phyloP scores from a whole-genome alignment of 2,797 vertebrate genomes.

The Erithacus rubecula region DNA sequence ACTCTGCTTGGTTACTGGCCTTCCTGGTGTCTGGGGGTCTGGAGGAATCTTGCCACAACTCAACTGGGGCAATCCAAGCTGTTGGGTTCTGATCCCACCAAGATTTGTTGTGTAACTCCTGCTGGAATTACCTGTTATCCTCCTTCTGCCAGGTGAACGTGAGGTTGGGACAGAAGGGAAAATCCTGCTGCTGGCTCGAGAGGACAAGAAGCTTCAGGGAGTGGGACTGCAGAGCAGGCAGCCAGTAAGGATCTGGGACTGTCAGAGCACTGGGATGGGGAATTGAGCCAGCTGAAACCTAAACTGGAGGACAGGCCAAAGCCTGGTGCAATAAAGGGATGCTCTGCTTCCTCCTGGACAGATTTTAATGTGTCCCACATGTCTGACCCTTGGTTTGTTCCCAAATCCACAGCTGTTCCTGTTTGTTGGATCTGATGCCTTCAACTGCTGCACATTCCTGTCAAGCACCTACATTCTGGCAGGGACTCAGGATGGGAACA shows the following conservation, averaged over 20 bases:
- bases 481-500: slow-evolving; percentile 79
- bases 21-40: background rate
- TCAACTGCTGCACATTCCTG: slow-evolving; percentile 81
- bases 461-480: slow-evolving; percentile 75
- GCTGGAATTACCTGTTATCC: background rate
- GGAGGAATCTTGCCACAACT: background rate
- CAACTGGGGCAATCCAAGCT: background rate
- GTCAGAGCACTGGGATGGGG: background rate
- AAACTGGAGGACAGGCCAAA: background rate
- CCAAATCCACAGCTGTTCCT: slow-evolving; percentile 72
- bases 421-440: slow-evolving; percentile 76
- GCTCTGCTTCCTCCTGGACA: background rate
- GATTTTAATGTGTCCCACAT: background rate
- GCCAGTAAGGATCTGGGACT: slow-evolving; percentile 57
- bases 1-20: background rate
- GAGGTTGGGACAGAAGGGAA: slow-evolving; percentile 80
- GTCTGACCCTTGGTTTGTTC: background rate
- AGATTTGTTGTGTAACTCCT: rapidly evolving
- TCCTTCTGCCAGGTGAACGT: slow-evolving; percentile 71
- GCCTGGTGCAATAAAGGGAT: background rate
- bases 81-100: background rate
- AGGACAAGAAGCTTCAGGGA: slow-evolving; percentile 79
- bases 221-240: slow-evolving; percentile 79
- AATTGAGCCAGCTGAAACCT: background rate
- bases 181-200: slow-evolving; percentile 77